Evolutionary conservation across 2,797 vertebrate genomes (phyloP), one percentile per base, ranked within the genome.

Genomic region (Sebastiscus albofasciatus): DNA sequence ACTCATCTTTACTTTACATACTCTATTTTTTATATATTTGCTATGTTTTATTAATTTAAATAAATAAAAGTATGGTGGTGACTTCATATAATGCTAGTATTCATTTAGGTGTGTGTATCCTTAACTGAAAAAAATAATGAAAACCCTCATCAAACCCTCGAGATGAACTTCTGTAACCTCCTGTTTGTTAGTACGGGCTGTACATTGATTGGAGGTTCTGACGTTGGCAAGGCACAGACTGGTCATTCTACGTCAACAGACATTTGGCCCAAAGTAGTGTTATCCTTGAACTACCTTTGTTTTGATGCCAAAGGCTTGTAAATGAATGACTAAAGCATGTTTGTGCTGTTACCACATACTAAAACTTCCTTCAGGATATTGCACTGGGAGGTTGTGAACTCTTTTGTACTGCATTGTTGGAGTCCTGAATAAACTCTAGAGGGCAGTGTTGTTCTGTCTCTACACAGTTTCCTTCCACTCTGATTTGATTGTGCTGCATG

Each of bases 21-120:
- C 59, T 89, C 92, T 93, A 76, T 91, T 92, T 88, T 85, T 87
- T 39, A 79, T 89, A 82, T 9, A 78, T 76, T 67, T 86, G 6
- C 10, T 64, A 62, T 83, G 55, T 81, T 88, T 78, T 83, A 79
- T 85, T 55, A 77, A 75, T 64, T 62, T 72, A 52, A 73, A 80
- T 67, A 75, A 85, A 88, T 24, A 24, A 24, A 24, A 24, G 24
- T 24, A 2, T 24, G 24, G 77, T 49, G 29, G 26, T 62, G 22
- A 58, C 60, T 39, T 58, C 12, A 62, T 20, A 14, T n/a, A 31
- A 80, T 20, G 34, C 29, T 39, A 20, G 29, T 49, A 31, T 46
- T 66, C 12, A 69, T 71, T 74, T 29, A 56, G 24, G 6, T 70
- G 26, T 60, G 34, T 16, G 22, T 64, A 61, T 56, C 4, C 4